A percentile compares a stretch with the other conserved stretches of the same genome.
Conservation (phyloP, 2,113 vertebrate genomes). For the Callospermophilus lateralis region DNA sequence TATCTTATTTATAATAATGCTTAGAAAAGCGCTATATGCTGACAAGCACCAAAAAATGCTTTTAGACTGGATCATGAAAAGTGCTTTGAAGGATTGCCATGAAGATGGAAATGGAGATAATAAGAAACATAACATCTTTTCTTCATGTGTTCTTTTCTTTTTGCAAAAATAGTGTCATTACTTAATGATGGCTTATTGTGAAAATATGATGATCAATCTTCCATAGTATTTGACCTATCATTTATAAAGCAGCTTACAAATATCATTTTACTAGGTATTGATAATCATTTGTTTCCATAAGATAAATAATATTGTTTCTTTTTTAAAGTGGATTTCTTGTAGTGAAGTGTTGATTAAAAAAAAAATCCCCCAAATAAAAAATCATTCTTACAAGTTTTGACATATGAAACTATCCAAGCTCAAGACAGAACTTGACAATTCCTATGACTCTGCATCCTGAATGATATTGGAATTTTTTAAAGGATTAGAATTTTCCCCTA, state of each 20-base stretch:
- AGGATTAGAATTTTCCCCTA: not conserved
- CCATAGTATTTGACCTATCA: not conserved
- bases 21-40: not conserved
- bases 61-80: not conserved
- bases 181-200: not conserved
- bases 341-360: not conserved
- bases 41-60: not conserved
- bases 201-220: conserved; percentile 16
- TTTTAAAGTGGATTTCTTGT: not conserved
- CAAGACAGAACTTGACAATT: not conserved
- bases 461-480: not conserved
- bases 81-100: not conserved
- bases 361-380: not conserved
- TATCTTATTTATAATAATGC: not conserved
- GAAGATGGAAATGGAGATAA: not conserved
- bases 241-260: conserved; percentile 36
- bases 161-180: not conserved
- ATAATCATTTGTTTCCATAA: conserved; percentile 21
- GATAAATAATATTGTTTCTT: not conserved
- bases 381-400: not conserved
- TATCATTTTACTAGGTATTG: not conserved
- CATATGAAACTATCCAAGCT: not conserved
- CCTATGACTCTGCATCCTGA: not conserved
- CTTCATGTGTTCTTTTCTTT: not conserved
- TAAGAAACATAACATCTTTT: conserved; percentile 13